These are phyloP conservation scores for Mycalesis mineus DNA, from an alignment of 2,888 invertebrate genomes.

Conservation along the genomic window DNA sequence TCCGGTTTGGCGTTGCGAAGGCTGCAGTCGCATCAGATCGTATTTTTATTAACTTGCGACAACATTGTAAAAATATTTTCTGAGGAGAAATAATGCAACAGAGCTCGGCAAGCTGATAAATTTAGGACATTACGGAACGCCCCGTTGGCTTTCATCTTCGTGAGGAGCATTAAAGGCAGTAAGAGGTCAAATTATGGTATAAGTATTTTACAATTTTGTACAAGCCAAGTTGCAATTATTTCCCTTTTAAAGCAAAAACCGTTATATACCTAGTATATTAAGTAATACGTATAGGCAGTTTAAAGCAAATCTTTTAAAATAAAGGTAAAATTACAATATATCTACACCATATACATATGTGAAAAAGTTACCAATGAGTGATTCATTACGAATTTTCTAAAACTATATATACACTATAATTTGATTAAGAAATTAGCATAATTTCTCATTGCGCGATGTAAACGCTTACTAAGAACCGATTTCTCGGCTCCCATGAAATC, in stretches of 20 bases:
- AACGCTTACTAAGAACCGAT: too few relatives aligned
- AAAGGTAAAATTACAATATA: too few relatives aligned
- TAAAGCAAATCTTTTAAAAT: too few relatives aligned
- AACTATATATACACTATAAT: too few relatives aligned
- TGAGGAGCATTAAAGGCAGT: neutral
- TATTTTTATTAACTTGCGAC: neutral
- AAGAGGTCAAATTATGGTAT: neutral
- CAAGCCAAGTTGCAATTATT: neutral
- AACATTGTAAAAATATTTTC: conserved; percentile 1
- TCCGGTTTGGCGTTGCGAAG: neutral
- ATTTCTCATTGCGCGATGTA: too few relatives aligned
- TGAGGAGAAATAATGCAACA: neutral
- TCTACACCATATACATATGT: too few relatives aligned
- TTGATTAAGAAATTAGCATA: too few relatives aligned
- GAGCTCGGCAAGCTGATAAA: neutral
- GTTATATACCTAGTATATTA: neutral
- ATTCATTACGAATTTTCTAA: too few relatives aligned
- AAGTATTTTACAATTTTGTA: neutral
- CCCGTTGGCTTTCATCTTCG: conserved; percentile 2
- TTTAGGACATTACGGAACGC: conserved; percentile 1
- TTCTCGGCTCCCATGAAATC: too few relatives aligned
- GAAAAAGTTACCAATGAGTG: too few relatives aligned
- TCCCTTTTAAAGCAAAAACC: neutral
- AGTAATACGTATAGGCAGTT: too few relatives aligned
- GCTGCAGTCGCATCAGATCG: neutral